Conservation (phyloP, 2,113 vertebrate genomes). For the Alligator mississippiensis region DNA sequence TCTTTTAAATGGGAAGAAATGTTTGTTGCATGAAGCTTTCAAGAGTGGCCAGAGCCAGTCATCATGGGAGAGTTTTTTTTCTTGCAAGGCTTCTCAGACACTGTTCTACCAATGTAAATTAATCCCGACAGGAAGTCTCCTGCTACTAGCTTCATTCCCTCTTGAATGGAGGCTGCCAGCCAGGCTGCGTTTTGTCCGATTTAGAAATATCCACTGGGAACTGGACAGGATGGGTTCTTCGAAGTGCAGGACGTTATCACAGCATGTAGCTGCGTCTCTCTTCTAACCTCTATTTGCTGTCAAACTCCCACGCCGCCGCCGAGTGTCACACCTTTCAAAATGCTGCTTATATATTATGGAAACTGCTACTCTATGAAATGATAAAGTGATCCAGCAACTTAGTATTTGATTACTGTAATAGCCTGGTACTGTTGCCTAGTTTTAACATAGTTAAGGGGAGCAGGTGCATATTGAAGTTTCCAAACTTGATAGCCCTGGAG, state of each 20-base stretch:
- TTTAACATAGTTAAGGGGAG: not conserved
- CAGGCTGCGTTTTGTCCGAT: slow-evolving; percentile 28
- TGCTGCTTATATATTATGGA: not conserved
- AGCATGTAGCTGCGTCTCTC: not conserved
- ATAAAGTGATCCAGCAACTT: not conserved
- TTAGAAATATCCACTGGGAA: slow-evolving; percentile 7
- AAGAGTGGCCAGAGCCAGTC: not conserved
- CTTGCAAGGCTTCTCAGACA: not conserved
- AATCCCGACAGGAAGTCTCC: slow-evolving; percentile 46
- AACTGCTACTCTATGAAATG: not conserved
- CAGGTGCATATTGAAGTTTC: accelerated
- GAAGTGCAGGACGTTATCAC: not conserved
- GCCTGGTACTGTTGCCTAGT: not conserved
- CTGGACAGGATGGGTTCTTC: not conserved
- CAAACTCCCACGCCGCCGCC: not conserved
- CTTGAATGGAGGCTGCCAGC: slow-evolving; percentile 14
- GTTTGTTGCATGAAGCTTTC: slow-evolving; percentile 19
- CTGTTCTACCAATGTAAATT: slow-evolving; percentile 1
- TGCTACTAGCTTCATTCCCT: not conserved
- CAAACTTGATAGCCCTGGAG: not conserved
- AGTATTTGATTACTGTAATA: not conserved
- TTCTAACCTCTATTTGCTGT: slow-evolving; percentile 4
- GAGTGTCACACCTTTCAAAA: not conserved
- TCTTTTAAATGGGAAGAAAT: slow-evolving; percentile 19
- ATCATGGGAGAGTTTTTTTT: slow-evolving; percentile 6